Evolutionary conservation across 2,888 invertebrate species (phyloP).

Genomic region (Bedellia somnulentella): DNA sequence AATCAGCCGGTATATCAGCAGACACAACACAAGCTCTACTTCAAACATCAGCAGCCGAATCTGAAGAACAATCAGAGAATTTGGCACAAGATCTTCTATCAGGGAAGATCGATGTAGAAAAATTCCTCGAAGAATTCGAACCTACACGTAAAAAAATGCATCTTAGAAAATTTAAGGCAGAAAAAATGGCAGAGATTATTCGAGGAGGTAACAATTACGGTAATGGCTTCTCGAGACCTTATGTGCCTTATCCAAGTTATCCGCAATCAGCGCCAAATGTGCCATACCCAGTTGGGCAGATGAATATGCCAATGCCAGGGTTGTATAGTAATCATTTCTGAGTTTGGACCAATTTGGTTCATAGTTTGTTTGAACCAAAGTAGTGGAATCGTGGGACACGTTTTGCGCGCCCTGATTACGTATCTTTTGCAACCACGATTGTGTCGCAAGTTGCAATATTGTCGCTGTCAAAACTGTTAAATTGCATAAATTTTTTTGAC

Average conservation of each 20-base stretch:
- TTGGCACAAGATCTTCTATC: slow-evolving; percentile 79
- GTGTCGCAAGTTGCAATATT: too few relatives aligned
- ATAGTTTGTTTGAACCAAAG: too few relatives aligned
- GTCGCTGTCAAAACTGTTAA: too few relatives aligned
- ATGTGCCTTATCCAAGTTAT: slow-evolving; percentile 42
- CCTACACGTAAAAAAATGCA: slow-evolving; percentile 63
- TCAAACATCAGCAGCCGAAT: slow-evolving; percentile 88
- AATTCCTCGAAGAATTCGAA: slow-evolving; percentile 84
- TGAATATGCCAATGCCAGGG: slow-evolving; percentile 70
- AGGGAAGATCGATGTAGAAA: slow-evolving; percentile 72
- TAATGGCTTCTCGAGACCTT: slow-evolving; percentile 44
- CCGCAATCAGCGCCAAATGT: slow-evolving; percentile 51
- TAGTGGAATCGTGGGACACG: too few relatives aligned
- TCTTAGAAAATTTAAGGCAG: slow-evolving; percentile 84
- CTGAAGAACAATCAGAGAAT: slow-evolving; percentile 90
- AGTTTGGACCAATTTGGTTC: too few relatives aligned
- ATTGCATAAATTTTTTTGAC: too few relatives aligned
- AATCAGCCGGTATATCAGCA: slow-evolving; percentile 74
- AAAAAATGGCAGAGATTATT: slow-evolving; percentile 84
- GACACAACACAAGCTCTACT: slow-evolving; percentile 87
- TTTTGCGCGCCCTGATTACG: too few relatives aligned
- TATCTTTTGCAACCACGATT: too few relatives aligned
- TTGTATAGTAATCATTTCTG: slow-evolving; percentile 50
- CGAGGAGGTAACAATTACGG: slow-evolving; percentile 32
- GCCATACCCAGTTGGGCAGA: slow-evolving; percentile 64